Percentiles rank a stretch among this genome's conserved stretches.
These are phyloP conservation scores for Epistrophe eligans DNA, from an alignment of 2,888 invertebrate genomes.

Conservation along the genomic window DNA sequence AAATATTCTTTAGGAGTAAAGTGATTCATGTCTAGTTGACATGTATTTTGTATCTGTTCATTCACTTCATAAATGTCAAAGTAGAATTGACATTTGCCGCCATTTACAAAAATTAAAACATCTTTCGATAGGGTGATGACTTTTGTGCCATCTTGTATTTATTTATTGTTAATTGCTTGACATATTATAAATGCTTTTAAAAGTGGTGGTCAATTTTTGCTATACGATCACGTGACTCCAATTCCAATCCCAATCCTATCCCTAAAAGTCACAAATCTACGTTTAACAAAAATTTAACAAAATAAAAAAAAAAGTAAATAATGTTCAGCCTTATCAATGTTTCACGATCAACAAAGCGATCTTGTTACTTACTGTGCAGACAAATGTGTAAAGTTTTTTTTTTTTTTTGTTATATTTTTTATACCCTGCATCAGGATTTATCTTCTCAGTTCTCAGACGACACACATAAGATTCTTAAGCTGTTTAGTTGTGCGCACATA, in stretches of 20 bases:
- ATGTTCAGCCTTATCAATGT: conserved; percentile 45
- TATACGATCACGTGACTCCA: not conserved
- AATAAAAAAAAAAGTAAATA: conserved; percentile 3
- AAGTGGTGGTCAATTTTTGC: not conserved
- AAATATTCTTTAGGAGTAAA: no score
- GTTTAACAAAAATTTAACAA: not conserved
- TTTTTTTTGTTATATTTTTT: not conserved
- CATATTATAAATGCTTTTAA: not conserved
- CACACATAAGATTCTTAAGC: conserved; percentile 17
- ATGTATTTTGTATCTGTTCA: no score
- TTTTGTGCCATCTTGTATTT: no score
- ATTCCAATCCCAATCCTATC: not conserved
- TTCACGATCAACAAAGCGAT: conserved; percentile 66
- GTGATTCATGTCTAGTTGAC: no score
- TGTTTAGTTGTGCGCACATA: not conserved
- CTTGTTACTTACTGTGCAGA: conserved; percentile 67
- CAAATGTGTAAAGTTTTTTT: conserved; percentile 50
- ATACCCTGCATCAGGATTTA: conserved; percentile 16
- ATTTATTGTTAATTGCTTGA: no score
- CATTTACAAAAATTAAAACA: no score
- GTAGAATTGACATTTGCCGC: no score
- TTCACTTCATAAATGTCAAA: no score
- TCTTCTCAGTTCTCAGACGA: conserved; percentile 29
- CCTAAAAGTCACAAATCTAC: not conserved
- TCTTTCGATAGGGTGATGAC: no score